phyloP scores from a whole-genome alignment of 1,140 invertebrate species.

The Patella vulgata region DNA sequence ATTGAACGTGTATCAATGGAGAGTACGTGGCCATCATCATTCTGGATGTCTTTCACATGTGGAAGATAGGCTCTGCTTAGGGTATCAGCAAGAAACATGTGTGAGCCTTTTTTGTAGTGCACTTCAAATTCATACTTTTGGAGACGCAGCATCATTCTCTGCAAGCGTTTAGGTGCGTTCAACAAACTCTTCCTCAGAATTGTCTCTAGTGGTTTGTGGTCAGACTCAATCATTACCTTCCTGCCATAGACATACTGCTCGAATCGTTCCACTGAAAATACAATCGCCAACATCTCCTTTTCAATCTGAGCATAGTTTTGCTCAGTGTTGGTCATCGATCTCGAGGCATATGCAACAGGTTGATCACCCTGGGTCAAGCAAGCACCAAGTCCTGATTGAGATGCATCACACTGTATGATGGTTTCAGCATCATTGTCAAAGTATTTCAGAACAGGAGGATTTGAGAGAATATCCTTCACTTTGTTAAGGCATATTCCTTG shows the following conservation, averaged over 20 bases:
- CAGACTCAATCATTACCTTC: conserved; percentile 15
- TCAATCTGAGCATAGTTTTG: conserved; percentile 31
- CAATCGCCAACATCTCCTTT: conserved; percentile 30
- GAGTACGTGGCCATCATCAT: neutral
- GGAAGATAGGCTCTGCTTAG: conserved; percentile 13
- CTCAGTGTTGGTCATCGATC: conserved; percentile 56
- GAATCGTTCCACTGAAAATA: conserved; percentile 29
- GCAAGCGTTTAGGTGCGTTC: conserved; percentile 59
- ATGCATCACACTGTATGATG: conserved; percentile 55
- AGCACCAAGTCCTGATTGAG: conserved; percentile 59
- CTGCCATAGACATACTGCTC: conserved; percentile 26
- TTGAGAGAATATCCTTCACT: conserved; percentile 23
- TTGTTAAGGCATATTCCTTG: conserved; percentile 18
- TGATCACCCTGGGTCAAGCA: conserved; percentile 62
- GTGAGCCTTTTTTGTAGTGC: conserved; percentile 7
- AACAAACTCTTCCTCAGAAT: conserved; percentile 61
- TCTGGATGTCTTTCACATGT: no score
- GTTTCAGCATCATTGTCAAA: conserved; percentile 57
- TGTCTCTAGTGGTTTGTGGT: conserved; percentile 26
- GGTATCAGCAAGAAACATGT: conserved; percentile 5
- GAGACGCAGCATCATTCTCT: conserved; percentile 62
- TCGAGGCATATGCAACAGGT: conserved; percentile 62
- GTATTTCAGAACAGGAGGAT: conserved; percentile 59
- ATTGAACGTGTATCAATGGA: neutral
- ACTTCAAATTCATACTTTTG: conserved; percentile 1